These are phyloP conservation scores for Mimachlamys varia DNA, from an alignment of 2,888 invertebrate genomes.

Conservation along the genomic window DNA sequence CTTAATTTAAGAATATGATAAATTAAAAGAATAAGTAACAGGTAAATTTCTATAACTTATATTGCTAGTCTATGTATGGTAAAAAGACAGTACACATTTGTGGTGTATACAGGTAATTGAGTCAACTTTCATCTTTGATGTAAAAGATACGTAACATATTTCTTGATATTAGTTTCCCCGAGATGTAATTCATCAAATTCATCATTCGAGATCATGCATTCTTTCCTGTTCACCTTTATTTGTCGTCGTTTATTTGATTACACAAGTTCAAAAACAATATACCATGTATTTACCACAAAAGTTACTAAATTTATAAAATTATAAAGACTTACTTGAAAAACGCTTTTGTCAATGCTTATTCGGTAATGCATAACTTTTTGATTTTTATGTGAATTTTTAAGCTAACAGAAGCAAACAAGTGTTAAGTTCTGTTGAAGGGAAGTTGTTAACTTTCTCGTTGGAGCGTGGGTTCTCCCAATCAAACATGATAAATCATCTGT, in stretches of 20 bases:
- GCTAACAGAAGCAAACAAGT: neutral
- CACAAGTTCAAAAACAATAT: neutral
- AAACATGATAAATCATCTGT: conserved; percentile 19
- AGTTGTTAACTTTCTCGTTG: neutral
- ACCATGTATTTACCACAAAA: neutral
- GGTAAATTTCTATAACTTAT: neutral
- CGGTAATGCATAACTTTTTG: neutral
- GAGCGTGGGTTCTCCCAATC: conserved; percentile 10
- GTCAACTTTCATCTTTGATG: conserved; percentile 12
- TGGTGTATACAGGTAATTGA: neutral
- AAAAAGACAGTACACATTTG: neutral
- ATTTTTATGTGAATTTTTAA: neutral
- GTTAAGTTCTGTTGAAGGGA: neutral
- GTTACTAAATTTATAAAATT: neutral
- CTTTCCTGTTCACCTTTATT: neutral
- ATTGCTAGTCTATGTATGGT: neutral
- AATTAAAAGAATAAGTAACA: neutral
- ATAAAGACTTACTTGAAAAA: neutral
- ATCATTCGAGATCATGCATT: neutral
- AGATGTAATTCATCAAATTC: conserved; percentile 4
- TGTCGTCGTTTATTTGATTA: neutral
- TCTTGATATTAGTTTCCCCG: neutral
- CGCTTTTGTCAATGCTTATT: neutral
- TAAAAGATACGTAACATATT: conserved; percentile 13
- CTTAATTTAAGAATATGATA: neutral